Evolutionary conservation across 2,797 vertebrate genomes (phyloP).

Genomic region (Fistularia commersonii): DNA sequence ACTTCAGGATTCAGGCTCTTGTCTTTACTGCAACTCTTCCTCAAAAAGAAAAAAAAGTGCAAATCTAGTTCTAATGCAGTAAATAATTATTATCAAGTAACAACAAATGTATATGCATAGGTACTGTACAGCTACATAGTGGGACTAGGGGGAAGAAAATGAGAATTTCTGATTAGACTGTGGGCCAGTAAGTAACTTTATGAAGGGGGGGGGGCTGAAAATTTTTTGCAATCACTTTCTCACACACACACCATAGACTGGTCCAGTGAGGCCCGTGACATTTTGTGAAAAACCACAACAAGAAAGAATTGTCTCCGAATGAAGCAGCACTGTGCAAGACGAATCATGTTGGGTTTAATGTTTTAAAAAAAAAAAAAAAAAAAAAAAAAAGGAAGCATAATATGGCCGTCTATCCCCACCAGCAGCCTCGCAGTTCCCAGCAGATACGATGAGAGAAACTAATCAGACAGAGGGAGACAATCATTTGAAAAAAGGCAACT

Average conservation of each 20-base stretch:
- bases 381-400: slow-evolving; percentile 24
- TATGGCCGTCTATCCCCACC: slow-evolving; percentile 45
- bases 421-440: slow-evolving; percentile 29
- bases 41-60: slow-evolving; percentile 79
- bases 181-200: slow-evolving; percentile 14
- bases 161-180: slow-evolving; percentile 17
- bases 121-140: slow-evolving; percentile 75
- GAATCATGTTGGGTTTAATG: slow-evolving; percentile 31
- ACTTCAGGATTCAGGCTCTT: slow-evolving; percentile 52
- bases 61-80: slow-evolving; percentile 77
- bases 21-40: slow-evolving; percentile 63
- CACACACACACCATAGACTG: slow-evolving; percentile 71
- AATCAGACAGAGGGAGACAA: slow-evolving; percentile 26
- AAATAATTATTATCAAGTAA: slow-evolving; percentile 68
- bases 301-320: slow-evolving; percentile 14
- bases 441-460: slow-evolving; percentile 42
- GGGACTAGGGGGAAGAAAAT: slow-evolving; percentile 8
- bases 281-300: slow-evolving; percentile 16
- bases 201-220: slow-evolving; percentile 34
- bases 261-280: slow-evolving; percentile 73
- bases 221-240: slow-evolving; percentile 51
- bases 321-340: slow-evolving; percentile 35
- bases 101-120: slow-evolving; percentile 72
- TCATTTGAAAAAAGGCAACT: slow-evolving; percentile 59
- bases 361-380: no score